Evolutionary conservation across 30 jellyfish, hydroid and myxozoan genomes (phyloP).

Genomic region (Pseudorhiza aurosa): DNA sequence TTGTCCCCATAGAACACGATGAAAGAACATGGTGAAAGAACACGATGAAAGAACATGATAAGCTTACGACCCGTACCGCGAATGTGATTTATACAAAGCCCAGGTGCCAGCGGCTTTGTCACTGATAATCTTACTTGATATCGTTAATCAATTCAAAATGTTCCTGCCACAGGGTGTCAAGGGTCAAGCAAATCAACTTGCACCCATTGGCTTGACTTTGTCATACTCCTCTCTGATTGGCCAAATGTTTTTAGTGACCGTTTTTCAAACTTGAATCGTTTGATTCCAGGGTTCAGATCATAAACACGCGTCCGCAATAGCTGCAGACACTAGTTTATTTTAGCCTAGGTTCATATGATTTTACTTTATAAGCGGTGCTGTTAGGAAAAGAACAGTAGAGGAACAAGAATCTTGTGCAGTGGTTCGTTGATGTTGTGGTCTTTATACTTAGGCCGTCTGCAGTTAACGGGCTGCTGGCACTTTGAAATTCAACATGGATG

Average conservation of each 20-base stretch:
- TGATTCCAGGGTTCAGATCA: neutral
- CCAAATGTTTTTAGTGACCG: neutral
- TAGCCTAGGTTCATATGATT: neutral
- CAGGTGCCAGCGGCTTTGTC: neutral
- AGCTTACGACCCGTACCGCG: too few species aligned
- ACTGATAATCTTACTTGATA: neutral
- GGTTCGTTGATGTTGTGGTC: neutral
- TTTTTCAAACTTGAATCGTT: slow-evolving; percentile 38
- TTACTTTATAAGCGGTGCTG: neutral
- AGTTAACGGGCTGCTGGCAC: neutral
- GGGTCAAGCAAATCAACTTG: neutral
- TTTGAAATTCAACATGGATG: neutral
- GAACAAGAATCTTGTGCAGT: neutral
- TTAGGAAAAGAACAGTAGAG: too few species aligned
- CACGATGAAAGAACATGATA: too few species aligned
- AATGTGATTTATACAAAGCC: too few species aligned
- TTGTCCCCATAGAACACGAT: too few species aligned
- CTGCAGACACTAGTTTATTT: too few species aligned
- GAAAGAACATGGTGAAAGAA: too few species aligned
- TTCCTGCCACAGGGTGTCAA: neutral
- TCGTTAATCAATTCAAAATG: too few species aligned
- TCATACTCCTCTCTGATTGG: slow-evolving; percentile 14
- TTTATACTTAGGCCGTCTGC: neutral
- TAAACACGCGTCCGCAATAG: neutral
- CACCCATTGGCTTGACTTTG: neutral